Base-by-base conservation (phyloP, 2,888 invertebrate genomes). In the Yponomeuta malinellus region DNA sequence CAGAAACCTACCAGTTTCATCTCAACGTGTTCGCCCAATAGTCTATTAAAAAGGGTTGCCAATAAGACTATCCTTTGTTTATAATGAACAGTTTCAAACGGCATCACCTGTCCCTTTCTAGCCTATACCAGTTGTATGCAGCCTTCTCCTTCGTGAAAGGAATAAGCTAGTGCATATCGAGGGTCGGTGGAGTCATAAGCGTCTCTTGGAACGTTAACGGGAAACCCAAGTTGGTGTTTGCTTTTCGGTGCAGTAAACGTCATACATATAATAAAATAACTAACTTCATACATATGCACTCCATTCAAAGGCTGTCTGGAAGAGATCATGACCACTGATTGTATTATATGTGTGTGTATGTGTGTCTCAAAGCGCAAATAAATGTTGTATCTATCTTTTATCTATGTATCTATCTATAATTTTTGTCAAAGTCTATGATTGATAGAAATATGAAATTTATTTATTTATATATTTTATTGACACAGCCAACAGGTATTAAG, bases 41-140 rank as follows among this genome's bases (percentile, higher is more conserved):
- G 88, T 87, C 83, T 81, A 84, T 85, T 83, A 84, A 84, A 84
- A 80, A 78, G 80, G 79, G 81, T 78, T 87, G 88, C 89, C 90
- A 90, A 90, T 90, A 89, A 90, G 88, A 88, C 89, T 87, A 88
- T 89, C 88, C 90, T 89, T 89, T 90, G 90, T 89, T 90, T 90
- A 90, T 90, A 87, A 90, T 91, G 90, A 90, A 91, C 90, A 90
- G 88, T 88, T 90, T 87, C 87, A 79, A 86, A 68, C 68, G 59
- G 64, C 29, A 83, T 81, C 73, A 66, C 70, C 75, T 75, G 64
- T 86, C 86, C 76, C 80, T 75, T 66, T 86, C 77, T 29, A 73
- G 71, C 81, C 15, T 63, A 70, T 15, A 66, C 15, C 33, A 67
- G 23, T 23, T 37, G 69, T 72, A 65, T 82, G 74, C 73, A 31